These are phyloP conservation scores for Zaprionus lineosus DNA, from an alignment of 2,888 invertebrate genomes.

Conservation along the genomic window DNA sequence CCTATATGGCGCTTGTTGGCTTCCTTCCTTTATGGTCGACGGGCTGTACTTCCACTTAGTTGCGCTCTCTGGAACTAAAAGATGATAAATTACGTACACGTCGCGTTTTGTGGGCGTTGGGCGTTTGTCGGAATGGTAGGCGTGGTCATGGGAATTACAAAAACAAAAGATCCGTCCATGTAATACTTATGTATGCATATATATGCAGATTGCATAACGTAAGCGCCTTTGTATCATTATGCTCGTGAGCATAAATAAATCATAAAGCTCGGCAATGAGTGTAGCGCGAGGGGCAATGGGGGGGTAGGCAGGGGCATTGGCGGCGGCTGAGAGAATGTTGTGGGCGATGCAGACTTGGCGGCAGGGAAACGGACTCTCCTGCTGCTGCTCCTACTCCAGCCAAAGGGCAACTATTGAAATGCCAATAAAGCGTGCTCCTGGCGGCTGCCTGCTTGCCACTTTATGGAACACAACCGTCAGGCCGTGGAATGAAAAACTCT, in stretches of 20 bases:
- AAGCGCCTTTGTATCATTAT: constrained; percentile 75
- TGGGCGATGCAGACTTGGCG: too few species aligned
- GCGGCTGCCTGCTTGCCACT: constrained; percentile 26
- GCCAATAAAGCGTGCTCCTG: constrained; percentile 71
- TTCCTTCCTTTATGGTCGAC: constrained; percentile 29
- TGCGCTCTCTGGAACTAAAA: constrained; percentile 47
- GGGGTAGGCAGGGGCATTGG: too few species aligned
- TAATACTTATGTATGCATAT: constrained; percentile 59
- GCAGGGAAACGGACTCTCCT: too few species aligned
- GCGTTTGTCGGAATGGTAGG: too few species aligned
- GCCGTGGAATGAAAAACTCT: constrained; percentile 45
- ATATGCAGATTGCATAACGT: constrained; percentile 74
- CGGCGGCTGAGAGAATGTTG: too few species aligned
- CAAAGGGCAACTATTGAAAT: constrained; percentile 73
- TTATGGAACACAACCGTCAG: constrained; percentile 31
- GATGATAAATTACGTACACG: constrained; percentile 62
- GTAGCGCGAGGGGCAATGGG: not conserved
- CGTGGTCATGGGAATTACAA: constrained; percentile 34
- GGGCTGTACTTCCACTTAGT: constrained; percentile 42
- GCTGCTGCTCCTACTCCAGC: constrained; percentile 36
- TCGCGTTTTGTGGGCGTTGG: constrained; percentile 14
- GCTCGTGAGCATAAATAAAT: constrained; percentile 73
- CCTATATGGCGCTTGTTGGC: constrained; percentile 25
- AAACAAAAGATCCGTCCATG: constrained; percentile 55
- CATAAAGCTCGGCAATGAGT: constrained; percentile 52